phyloP scores from a whole-genome alignment of 64 coral and sea anemone genomes.

The Pachyseris speciosa region DNA sequence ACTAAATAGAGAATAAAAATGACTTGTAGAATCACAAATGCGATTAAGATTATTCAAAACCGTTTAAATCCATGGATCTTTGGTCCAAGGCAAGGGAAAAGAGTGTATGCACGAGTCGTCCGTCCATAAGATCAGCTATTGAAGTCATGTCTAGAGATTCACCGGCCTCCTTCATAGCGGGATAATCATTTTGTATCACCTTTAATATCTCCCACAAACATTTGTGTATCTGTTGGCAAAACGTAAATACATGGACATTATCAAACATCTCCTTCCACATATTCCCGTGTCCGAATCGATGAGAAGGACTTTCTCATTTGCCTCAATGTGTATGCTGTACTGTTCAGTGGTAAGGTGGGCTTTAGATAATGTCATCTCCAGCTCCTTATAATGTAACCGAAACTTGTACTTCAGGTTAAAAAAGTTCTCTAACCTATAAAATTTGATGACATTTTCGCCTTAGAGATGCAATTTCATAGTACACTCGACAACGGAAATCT shows the following conservation, averaged over 20 bases:
- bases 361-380: too few relatives aligned
- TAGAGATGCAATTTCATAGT: too few relatives aligned
- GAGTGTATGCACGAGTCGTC: background rate
- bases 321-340: too few relatives aligned
- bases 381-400: too few relatives aligned
- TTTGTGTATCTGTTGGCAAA: background rate
- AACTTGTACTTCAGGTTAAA: background rate
- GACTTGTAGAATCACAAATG: background rate
- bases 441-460: too few relatives aligned
- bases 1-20: background rate
- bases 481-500: too few relatives aligned
- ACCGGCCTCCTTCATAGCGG: background rate
- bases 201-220: constrained; percentile 13
- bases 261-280: background rate
- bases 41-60: background rate
- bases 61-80: background rate
- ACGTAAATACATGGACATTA: background rate
- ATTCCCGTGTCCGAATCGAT: background rate
- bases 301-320: too few relatives aligned
- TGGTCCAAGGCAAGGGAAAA: background rate
- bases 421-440: background rate
- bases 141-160: constrained; percentile 17
- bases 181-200: background rate
- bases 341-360: too few relatives aligned
- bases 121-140: constrained; percentile 22